Conservation (phyloP, 1,140 invertebrate genomes). For the Drosophila micromelanica region DNA sequence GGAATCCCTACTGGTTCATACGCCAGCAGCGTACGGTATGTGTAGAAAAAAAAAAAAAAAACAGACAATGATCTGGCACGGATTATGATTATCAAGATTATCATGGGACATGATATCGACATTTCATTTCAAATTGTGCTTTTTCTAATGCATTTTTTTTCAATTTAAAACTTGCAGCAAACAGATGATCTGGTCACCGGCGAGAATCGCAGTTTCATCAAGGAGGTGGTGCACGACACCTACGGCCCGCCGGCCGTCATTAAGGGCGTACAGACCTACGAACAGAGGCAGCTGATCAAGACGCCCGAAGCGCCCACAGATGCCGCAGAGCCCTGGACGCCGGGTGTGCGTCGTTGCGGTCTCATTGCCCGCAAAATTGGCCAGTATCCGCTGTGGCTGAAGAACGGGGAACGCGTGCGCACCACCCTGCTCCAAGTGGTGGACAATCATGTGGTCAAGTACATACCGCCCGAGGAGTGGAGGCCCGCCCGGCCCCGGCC, state of each 20-base stretch:
- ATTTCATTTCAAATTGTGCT: no score
- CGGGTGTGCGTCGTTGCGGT: slow-evolving; percentile 89
- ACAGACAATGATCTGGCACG: no score
- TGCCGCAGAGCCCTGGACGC: slow-evolving; percentile 87
- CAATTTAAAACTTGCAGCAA: slow-evolving; percentile 19
- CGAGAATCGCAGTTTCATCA: slow-evolving; percentile 93
- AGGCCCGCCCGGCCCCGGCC: slow-evolving; percentile 86
- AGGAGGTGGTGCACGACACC: slow-evolving; percentile 90
- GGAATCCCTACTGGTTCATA: slow-evolving; percentile 87
- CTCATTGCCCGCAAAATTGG: slow-evolving; percentile 97
- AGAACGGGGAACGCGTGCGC: slow-evolving; percentile 91
- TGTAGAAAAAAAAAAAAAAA: slow-evolving; percentile 7
- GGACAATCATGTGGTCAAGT: slow-evolving; percentile 98
- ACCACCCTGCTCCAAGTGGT: slow-evolving; percentile 95
- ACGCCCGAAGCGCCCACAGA: slow-evolving; percentile 85
- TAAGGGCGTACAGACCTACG: slow-evolving; percentile 84
- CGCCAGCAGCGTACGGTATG: slow-evolving; percentile 85
- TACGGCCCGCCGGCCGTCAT: slow-evolving; percentile 85
- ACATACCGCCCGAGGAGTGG: slow-evolving; percentile 93
- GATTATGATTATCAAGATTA: no score
- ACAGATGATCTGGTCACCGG: slow-evolving; percentile 89
- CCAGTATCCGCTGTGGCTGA: slow-evolving; percentile 95
- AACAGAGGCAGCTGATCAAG: slow-evolving; percentile 85
- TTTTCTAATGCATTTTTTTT: no score
- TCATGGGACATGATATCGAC: no score